Conservation (phyloP, 2,888 invertebrate species). For the Ctena decussata region DNA sequence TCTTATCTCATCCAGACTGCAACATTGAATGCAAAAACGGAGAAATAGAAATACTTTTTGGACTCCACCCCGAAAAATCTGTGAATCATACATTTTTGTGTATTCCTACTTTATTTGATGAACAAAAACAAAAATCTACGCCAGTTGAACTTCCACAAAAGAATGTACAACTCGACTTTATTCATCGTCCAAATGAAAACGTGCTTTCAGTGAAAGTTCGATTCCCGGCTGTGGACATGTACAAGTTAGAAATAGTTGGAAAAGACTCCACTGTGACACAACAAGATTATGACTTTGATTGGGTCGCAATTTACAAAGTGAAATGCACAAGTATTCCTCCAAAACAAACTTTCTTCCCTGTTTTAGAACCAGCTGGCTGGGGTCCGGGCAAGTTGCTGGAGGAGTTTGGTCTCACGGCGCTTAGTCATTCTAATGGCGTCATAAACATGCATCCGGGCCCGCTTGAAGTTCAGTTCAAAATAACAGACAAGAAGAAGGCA, state of each 20-base stretch:
- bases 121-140: slow-evolving; percentile 52
- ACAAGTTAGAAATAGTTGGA: slow-evolving; percentile 83
- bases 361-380: slow-evolving; percentile 81
- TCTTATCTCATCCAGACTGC: slow-evolving; percentile 74
- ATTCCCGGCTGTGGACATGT: slow-evolving; percentile 77
- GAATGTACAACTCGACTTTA: slow-evolving; percentile 72
- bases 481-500: slow-evolving; percentile 53
- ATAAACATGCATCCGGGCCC: slow-evolving; percentile 63
- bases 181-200: slow-evolving; percentile 72
- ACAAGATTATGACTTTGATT: slow-evolving; percentile 74
- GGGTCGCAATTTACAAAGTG: slow-evolving; percentile 78
- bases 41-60: slow-evolving; percentile 78
- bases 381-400: slow-evolving; percentile 74
- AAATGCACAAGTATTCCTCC: slow-evolving; percentile 66
- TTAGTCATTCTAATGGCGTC: slow-evolving; percentile 54
- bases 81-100: slow-evolving; percentile 73
- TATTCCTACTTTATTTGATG: slow-evolving; percentile 73
- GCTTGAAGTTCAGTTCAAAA: slow-evolving; percentile 61
- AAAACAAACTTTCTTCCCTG: slow-evolving; percentile 77
- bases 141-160: slow-evolving; percentile 68
- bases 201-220: slow-evolving; percentile 71
- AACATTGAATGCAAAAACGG: slow-evolving; percentile 75
- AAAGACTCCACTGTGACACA: slow-evolving; percentile 72
- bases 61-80: slow-evolving; percentile 70
- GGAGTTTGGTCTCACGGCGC: slow-evolving; percentile 64